A percentile compares a stretch with the other conserved stretches of the same genome.
These are phyloP conservation scores for Lamprotornis superbus DNA, from an alignment of 2,113 vertebrate genomes.

Conservation along the genomic window DNA sequence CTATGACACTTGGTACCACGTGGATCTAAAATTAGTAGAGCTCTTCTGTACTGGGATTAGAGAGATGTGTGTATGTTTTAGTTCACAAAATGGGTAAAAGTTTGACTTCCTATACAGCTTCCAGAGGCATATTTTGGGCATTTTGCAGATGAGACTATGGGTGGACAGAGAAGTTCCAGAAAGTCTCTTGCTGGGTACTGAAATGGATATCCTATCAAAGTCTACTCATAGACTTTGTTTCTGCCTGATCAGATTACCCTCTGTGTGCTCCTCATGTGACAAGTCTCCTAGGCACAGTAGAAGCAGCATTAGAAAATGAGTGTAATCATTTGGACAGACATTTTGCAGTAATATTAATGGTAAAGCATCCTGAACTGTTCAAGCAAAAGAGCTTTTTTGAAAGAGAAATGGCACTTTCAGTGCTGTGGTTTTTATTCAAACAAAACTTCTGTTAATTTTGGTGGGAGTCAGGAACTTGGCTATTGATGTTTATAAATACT, in stretches of 20 bases:
- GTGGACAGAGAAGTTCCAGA: background rate
- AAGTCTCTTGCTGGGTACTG: background rate
- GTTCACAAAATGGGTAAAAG: conserved; percentile 32
- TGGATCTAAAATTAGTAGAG: conserved; percentile 76
- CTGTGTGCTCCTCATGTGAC: conserved; percentile 7
- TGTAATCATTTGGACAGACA: background rate
- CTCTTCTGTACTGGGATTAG: conserved; percentile 49
- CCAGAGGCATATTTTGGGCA: background rate
- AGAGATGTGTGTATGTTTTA: background rate
- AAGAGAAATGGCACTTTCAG: background rate
- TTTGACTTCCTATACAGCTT: background rate
- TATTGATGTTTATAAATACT: conserved; percentile 20
- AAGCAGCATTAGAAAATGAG: background rate
- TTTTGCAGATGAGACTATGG: background rate
- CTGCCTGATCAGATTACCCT: conserved; percentile 22
- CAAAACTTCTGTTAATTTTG: background rate
- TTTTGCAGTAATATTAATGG: background rate
- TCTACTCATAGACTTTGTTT: background rate
- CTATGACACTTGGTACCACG: conserved; percentile 57
- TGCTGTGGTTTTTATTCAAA: background rate
- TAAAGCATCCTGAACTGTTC: background rate
- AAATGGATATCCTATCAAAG: background rate
- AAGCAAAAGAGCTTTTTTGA: background rate
- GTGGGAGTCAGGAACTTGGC: background rate
- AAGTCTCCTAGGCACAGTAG: background rate